Base-by-base conservation (phyloP, 2,797 vertebrate species). In the Sebastes nivosus region DNA sequence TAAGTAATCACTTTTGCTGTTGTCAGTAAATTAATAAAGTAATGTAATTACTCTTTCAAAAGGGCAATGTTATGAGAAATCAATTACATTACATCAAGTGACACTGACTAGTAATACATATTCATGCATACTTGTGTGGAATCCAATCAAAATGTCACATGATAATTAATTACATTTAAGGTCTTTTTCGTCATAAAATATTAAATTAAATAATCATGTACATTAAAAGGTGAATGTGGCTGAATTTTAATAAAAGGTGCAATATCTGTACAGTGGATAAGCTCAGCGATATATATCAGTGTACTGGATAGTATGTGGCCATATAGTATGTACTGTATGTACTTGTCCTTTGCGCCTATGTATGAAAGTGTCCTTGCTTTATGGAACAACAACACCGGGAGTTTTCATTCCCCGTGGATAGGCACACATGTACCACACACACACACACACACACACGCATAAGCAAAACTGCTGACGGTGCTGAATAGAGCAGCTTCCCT, bases 301-400 rank as follows among this genome's bases (percentile, higher is more conserved):
- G 75, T 13, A 38, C 20, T 77, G 54, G 77, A 52, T 30, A 67
- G 79, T 57, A 54, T 67, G 42, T 61, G 69, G 59, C 36, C 64
- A 18, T 66, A 63, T 1, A 83, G 69, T 42, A 81, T 63, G 87
- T 83, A 83, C 42, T 46, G 46, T 50, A 18, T 84, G 88, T 77
- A 18, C 69, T 84, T 92, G 93, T 93, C 91, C 92, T 94, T 85
- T 90, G 72, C 10, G 61, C 80, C 84, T 83, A 66, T 86, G 80
- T 75, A 82, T 67, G 76, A 77, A 83, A 79, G 89, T 92, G 94
- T 93, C 94, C 94, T 95, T 94, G 93, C 89, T 92, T 88, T 87
- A 88, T 85, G 80, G 82, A 86, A 90, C 79, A 92, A 89, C 91
- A 91, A 83, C 89, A 89, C 63, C 20, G 83, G 78, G 87, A 92